These are phyloP conservation scores for Iphiclides podalirius DNA, from an alignment of 2,888 invertebrate genomes.

Conservation along the genomic window DNA sequence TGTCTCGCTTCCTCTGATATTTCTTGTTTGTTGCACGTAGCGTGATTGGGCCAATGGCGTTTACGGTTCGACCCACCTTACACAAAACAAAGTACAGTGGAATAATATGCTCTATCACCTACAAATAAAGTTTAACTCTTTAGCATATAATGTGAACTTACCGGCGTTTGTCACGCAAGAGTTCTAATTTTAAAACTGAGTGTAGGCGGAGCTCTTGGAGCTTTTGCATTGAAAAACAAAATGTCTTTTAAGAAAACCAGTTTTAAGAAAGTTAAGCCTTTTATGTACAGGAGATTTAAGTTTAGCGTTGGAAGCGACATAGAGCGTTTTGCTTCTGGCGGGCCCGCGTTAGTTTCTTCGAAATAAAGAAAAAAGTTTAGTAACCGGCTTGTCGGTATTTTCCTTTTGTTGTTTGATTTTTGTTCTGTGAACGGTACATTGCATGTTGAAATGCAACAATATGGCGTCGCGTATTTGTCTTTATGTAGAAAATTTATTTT, in stretches of 20 bases:
- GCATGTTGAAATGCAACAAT: slow-evolving; percentile 78
- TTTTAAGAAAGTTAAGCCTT: slow-evolving; percentile 78
- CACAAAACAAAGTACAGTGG: slow-evolving; percentile 65
- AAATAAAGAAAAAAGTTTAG: slow-evolving; percentile 78
- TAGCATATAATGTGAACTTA: slow-evolving; percentile 72
- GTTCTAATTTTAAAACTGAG: slow-evolving; percentile 80
- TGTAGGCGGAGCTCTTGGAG: slow-evolving; percentile 78
- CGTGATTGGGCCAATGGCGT: slow-evolving; percentile 76
- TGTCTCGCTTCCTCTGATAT: slow-evolving; percentile 67
- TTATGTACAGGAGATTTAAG: slow-evolving; percentile 69
- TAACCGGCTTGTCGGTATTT: slow-evolving; percentile 77
- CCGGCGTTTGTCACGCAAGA: slow-evolving; percentile 79
- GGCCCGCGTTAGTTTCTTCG: slow-evolving; percentile 43
- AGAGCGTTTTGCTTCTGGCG: slow-evolving; percentile 55
- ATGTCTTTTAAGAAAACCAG: slow-evolving; percentile 77
- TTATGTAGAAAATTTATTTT: slow-evolving; percentile 37
- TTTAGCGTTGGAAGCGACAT: slow-evolving; percentile 59
- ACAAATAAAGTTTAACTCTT: slow-evolving; percentile 77
- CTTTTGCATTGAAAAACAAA: slow-evolving; percentile 77
- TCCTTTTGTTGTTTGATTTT: slow-evolving; percentile 75
- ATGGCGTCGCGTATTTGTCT: slow-evolving; percentile 62
- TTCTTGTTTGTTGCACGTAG: slow-evolving; percentile 76
- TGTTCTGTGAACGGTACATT: slow-evolving; percentile 74
- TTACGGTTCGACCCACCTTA: slow-evolving; percentile 78
- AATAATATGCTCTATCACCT: slow-evolving; percentile 74